Evolutionary conservation across 2,113 vertebrate genomes (phyloP).

Genomic region (Solenodon paradoxus): DNA sequence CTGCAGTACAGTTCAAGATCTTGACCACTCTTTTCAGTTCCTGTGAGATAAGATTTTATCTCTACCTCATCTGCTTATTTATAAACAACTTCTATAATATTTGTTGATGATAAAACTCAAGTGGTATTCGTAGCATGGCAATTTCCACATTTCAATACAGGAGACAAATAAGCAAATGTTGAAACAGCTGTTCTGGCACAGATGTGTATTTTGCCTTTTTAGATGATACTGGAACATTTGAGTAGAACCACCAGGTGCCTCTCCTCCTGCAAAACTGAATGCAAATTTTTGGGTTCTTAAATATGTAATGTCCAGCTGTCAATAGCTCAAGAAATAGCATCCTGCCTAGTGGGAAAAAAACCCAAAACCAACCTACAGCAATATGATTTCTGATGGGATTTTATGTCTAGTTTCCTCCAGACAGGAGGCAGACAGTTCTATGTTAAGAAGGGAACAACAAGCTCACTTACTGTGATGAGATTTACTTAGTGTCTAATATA

Average conservation of each 20-base stretch:
- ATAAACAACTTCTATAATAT: background rate
- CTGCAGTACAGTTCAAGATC: background rate
- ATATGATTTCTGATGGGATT: constrained; percentile 69
- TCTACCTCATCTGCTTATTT: background rate
- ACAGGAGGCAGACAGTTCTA: constrained; percentile 34
- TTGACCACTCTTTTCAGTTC: background rate
- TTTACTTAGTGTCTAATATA: constrained; percentile 8
- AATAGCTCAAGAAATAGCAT: constrained; percentile 53
- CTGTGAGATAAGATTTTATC: background rate
- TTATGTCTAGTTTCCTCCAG: constrained; percentile 42
- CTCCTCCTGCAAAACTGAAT: constrained; percentile 35
- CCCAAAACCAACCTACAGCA: constrained; percentile 63
- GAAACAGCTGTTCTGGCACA: background rate
- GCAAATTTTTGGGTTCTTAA: constrained; percentile 64
- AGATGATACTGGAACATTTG: background rate
- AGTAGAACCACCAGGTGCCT: background rate
- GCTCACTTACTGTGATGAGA: background rate
- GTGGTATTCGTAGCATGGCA: background rate
- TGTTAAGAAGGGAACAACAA: constrained; percentile 50
- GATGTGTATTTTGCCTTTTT: background rate
- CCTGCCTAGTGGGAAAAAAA: constrained; percentile 59
- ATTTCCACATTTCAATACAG: background rate
- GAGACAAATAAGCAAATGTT: background rate
- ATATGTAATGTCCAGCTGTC: constrained; percentile 43
- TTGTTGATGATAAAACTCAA: background rate